Base-by-base conservation (phyloP, 2,113 vertebrate genomes). In the Indicator indicator region DNA sequence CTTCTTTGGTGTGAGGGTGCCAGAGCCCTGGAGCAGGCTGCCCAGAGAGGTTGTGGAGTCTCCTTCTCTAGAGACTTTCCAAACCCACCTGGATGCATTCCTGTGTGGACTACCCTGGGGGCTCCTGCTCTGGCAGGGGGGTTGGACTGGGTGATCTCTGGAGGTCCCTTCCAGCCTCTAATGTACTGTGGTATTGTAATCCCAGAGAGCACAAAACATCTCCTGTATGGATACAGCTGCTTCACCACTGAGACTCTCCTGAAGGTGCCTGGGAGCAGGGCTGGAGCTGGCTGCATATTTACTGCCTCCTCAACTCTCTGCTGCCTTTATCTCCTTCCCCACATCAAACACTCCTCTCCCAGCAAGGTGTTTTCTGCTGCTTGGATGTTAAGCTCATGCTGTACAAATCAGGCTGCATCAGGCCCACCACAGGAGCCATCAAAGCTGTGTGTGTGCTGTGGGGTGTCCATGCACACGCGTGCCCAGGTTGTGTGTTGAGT, bases 301-400 rank as follows among this genome's bases (percentile, higher is more conserved):
- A 36, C 48, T 58, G 70, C 58, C 63, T 42, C 23, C 58, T 72
- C 42, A 78, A 36, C n/a, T 33, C n/a, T 73, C 76, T 64, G 14
- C 28, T 83, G 20, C 58, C n/a, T n/a, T n/a, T 87, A 33, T 42
- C 64, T 68, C 52, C n/a, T 77, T 54, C 50, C 42, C 6, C 3
- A 44, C 59, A 75, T 60, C 62, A 42, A 70, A 79, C 3, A 1
- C 42, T 62, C 78, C n/a, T 89, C 62, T 58, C 86, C 50, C 6
- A 79, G 48, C 19, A 86, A 93, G 48, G n/a, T 72, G 69, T 92
- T 89, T 91, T 83, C 83, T 92, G 77, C 90, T 86, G 77, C 60
- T 20, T 40, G 60, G 36, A 36, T 38, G 55, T 88, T 88, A 80
- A 79, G 76, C 70, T 79, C 81, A 50, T 55, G 20, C 6, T 48